Conservation (phyloP, 2,113 vertebrate species). For the Pavo muticus region DNA sequence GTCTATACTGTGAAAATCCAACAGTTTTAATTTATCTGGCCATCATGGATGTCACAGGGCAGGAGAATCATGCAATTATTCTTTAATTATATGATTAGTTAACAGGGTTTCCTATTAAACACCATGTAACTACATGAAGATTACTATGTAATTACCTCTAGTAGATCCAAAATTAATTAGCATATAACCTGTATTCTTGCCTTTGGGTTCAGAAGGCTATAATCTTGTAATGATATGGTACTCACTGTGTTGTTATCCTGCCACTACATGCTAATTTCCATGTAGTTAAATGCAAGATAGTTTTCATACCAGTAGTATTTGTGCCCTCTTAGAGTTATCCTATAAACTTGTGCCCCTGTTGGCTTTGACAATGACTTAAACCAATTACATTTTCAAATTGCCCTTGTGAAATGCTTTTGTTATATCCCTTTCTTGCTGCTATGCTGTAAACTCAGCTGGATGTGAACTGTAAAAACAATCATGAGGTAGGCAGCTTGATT, state of each 20-base stretch:
- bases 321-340: constrained; percentile 26
- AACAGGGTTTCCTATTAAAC: constrained; percentile 58
- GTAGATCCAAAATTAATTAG: constrained; percentile 65
- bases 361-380: constrained; percentile 29
- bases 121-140: constrained; percentile 52
- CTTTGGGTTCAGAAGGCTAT: constrained; percentile 58
- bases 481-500: background rate
- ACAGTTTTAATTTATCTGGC: constrained; percentile 41
- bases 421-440: background rate
- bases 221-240: constrained; percentile 70
- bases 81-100: constrained; percentile 64
- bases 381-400: constrained; percentile 38
- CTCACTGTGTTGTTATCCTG: constrained; percentile 39
- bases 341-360: constrained; percentile 40
- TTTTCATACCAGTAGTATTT: constrained; percentile 33
- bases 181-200: constrained; percentile 66
- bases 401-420: background rate
- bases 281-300: constrained; percentile 12
- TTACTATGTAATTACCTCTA: constrained; percentile 72
- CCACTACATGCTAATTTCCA: constrained; percentile 36
- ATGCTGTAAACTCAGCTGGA: background rate
- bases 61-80: constrained; percentile 45
- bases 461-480: background rate
- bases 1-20: background rate
- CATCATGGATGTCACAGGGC: constrained; percentile 19